Evolutionary conservation across 2,888 invertebrate species (phyloP).

Genomic region (Andrena praecox): DNA sequence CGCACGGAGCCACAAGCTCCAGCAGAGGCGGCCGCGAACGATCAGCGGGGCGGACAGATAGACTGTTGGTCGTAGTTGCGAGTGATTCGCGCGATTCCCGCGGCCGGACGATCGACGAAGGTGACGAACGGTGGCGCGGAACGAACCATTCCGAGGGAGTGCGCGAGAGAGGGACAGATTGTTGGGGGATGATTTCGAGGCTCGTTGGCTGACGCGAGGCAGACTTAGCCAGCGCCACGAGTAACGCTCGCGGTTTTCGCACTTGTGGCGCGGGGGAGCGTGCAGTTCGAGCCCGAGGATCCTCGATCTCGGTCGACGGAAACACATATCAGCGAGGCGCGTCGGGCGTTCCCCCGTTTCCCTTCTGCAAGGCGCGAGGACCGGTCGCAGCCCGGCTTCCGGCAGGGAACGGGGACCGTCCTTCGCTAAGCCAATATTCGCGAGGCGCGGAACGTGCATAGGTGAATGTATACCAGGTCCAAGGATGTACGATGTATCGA

Average conservation of each 20-base stretch:
- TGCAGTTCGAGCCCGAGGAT: background rate
- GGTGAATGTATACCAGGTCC: conserved; percentile 17
- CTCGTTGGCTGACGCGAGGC: too few relatives aligned
- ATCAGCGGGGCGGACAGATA: background rate
- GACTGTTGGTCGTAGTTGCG: conserved; percentile 22
- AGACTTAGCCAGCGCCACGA: too few relatives aligned
- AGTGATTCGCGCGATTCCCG: conserved; percentile 18
- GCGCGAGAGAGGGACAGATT: background rate
- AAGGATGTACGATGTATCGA: background rate
- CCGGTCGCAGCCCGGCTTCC: background rate
- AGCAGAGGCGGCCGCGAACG: background rate
- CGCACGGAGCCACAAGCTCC: background rate
- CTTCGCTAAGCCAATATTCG: conserved; percentile 9
- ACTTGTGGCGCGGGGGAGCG: too few relatives aligned
- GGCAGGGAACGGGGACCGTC: background rate
- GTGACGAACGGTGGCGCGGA: background rate
- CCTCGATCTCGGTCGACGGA: conserved; percentile 21
- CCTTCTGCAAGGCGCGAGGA: background rate
- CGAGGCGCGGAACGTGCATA: background rate
- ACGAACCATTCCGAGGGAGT: background rate
- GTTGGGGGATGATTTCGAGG: background rate
- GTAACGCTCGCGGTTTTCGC: too few relatives aligned
- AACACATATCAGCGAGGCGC: conserved; percentile 36
- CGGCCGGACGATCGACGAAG: background rate
- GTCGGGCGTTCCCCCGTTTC: background rate